Conservation (phyloP, 2,113 vertebrate species). For the Fulica atra region DNA sequence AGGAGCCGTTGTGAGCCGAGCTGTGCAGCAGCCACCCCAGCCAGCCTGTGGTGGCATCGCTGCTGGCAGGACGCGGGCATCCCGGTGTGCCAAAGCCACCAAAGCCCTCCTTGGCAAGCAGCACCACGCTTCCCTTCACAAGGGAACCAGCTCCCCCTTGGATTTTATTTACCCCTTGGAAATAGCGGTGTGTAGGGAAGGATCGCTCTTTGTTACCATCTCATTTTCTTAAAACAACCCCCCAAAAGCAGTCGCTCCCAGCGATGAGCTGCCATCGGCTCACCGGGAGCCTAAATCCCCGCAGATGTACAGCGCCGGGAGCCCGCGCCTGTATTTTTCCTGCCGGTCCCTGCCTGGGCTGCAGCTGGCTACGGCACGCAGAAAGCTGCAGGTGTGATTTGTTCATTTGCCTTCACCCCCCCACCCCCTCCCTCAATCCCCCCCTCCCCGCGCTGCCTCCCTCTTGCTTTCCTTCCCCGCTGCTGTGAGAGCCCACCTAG, state of each 20-base stretch:
- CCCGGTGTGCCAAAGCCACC: neutral
- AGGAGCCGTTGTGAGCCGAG: neutral
- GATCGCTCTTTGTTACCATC: neutral
- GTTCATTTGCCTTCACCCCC: conserved; percentile 23
- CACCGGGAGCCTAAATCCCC: neutral
- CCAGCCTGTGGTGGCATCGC: neutral
- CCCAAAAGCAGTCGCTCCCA: neutral
- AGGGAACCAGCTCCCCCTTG: neutral
- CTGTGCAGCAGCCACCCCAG: neutral
- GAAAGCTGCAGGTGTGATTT: conserved; percentile 63
- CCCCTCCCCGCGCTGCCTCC: neutral
- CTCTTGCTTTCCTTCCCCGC: neutral
- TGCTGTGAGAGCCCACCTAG: neutral
- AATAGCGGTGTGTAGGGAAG: neutral
- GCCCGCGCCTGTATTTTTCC: conserved; percentile 6
- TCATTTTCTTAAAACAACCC: neutral
- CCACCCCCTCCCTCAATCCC: neutral
- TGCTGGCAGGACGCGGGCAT: neutral
- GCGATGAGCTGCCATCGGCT: neutral
- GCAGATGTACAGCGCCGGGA: neutral
- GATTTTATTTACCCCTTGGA: neutral
- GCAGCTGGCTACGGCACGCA: conserved; percentile 46
- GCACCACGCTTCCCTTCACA: neutral
- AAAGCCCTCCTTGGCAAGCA: neutral
- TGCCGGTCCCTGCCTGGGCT: conserved; percentile 30